phyloP scores from a whole-genome alignment of 1,140 invertebrate species.

The Colletes latitarsis region DNA sequence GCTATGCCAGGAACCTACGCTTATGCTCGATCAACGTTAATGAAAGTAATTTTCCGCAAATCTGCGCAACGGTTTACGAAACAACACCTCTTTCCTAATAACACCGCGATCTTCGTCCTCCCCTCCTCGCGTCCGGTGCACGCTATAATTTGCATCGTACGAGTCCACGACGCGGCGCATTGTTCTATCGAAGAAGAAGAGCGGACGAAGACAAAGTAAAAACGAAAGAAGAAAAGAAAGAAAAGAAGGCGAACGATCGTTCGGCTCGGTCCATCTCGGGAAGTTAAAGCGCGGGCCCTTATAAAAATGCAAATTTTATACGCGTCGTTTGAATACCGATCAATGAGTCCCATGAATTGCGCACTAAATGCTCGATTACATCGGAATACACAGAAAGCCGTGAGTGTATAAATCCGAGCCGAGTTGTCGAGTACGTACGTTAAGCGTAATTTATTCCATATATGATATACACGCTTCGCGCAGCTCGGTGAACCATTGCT shows the following conservation, averaged over 20 bases:
- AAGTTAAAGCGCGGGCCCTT: not conserved
- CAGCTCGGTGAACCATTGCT: conserved; percentile 5
- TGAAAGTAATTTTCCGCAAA: too few relatives aligned
- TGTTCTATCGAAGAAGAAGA: not conserved
- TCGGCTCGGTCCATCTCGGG: not conserved
- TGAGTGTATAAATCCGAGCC: conserved; percentile 47
- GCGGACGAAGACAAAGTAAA: not conserved
- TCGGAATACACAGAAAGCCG: conserved; percentile 35
- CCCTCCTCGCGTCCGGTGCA: not conserved
- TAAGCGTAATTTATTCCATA: conserved; percentile 58
- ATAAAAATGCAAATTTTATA: conserved; percentile 38
- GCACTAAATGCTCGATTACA: conserved; percentile 41
- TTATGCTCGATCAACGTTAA: too few relatives aligned
- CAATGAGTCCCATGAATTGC: conserved; percentile 33
- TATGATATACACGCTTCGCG: conserved; percentile 50
- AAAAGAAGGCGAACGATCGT: not conserved
- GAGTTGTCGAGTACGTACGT: conserved; percentile 31
- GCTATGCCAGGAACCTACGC: too few relatives aligned
- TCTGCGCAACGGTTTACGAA: too few relatives aligned
- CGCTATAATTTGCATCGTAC: conserved; percentile 15
- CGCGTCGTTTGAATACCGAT: conserved; percentile 15
- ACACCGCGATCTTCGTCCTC: not conserved
- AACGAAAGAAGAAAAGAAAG: not conserved
- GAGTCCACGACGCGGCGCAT: not conserved
- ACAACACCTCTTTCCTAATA: not conserved